These are phyloP conservation scores for Dinoponera quadriceps DNA, from an alignment of 1,140 invertebrate genomes.

Conservation along the genomic window DNA sequence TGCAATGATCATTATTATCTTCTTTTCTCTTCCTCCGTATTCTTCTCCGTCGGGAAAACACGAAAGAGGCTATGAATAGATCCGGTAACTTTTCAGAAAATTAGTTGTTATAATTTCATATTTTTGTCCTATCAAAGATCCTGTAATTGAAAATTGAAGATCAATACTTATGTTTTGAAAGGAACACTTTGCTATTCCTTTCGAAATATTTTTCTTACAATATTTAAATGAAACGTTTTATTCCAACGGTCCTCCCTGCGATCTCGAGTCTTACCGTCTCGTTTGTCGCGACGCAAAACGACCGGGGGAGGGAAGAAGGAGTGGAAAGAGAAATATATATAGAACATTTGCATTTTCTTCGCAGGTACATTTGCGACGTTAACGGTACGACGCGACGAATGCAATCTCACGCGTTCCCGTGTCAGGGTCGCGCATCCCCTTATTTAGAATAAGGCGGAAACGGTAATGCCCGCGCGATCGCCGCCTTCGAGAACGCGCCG, in stretches of 20 bases:
- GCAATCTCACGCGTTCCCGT: constrained; percentile 45
- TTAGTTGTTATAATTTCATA: no score
- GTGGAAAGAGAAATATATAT: no score
- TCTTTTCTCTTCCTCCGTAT: no score
- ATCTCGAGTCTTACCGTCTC: neutral
- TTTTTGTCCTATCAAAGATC: no score
- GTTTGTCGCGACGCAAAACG: constrained; percentile 17
- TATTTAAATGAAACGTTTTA: no score
- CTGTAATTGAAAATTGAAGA: no score
- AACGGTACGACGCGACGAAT: constrained; percentile 31
- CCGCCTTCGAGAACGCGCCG: constrained; percentile 16
- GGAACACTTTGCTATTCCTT: no score
- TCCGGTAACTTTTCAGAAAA: no score
- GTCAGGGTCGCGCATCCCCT: constrained; percentile 37
- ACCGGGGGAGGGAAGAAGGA: neutral
- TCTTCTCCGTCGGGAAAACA: neutral
- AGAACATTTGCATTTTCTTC: constrained; percentile 9
- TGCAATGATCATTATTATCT: no score
- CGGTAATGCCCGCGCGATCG: constrained; percentile 31
- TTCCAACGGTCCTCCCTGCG: no score
- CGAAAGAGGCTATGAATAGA: neutral
- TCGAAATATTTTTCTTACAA: no score
- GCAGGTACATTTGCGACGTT: constrained; percentile 6
- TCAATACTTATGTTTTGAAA: no score
- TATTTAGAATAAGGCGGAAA: constrained; percentile 52